Percentiles rank a stretch among this genome's conserved stretches.
Evolutionary conservation across 1,140 invertebrate genomes (phyloP).

Genomic region (Drosophila pectinifera): DNA sequence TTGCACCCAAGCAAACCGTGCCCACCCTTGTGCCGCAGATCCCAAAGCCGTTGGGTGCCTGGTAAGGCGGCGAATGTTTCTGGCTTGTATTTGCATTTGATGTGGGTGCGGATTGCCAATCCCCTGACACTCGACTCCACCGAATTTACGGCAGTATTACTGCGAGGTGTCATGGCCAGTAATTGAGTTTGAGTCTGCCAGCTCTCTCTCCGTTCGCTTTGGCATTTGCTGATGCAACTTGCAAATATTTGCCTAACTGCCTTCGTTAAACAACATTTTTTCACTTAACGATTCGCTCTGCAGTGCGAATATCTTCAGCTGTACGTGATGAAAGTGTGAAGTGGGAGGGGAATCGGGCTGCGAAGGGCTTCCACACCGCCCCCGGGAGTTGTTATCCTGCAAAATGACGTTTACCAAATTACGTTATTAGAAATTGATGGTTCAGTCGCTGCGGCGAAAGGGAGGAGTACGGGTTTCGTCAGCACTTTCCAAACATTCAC

Average conservation of each 20-base stretch:
- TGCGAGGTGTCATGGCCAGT: constrained; percentile 79
- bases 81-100: constrained; percentile 72
- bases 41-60: neutral
- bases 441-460: constrained; percentile 25
- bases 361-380: constrained; percentile 42
- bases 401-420: constrained; percentile 80
- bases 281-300: constrained; percentile 14
- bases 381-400: constrained; percentile 34
- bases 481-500: constrained; percentile 30
- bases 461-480: constrained; percentile 17
- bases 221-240: constrained; percentile 74
- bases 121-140: constrained; percentile 13
- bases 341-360: constrained; percentile 2
- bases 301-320: constrained; percentile 60
- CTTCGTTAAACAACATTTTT: constrained; percentile 60
- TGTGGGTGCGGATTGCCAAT: constrained; percentile 52
- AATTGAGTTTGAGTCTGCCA: constrained; percentile 71
- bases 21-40: constrained; percentile 10
- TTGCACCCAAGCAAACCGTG: constrained; percentile 72
- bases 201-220: constrained; percentile 57
- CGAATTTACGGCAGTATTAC: constrained; percentile 36
- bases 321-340: constrained; percentile 65
- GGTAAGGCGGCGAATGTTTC: constrained; percentile 65
- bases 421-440: constrained; percentile 84
- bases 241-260: constrained; percentile 80